Evolutionary conservation across 53 echinoderm and acorn worm genomes (phyloP).

Genomic region (Echinometra lucunter): DNA sequence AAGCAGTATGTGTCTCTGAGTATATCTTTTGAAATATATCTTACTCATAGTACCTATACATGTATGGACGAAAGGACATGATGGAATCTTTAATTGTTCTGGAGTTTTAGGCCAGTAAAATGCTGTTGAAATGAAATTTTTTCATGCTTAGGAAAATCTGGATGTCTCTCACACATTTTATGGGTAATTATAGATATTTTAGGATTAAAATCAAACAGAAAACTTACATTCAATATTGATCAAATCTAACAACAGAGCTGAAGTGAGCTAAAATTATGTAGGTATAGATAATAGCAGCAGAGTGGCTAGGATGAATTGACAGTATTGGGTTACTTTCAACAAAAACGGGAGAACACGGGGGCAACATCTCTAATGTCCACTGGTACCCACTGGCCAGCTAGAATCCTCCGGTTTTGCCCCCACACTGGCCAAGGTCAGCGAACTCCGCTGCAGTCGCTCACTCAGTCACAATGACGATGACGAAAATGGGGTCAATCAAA

Average conservation of each 20-base stretch:
- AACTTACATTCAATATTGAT: neutral
- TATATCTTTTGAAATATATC: no score
- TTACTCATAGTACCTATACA: no score
- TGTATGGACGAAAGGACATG: no score
- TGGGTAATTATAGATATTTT: no score
- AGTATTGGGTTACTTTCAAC: conserved; percentile 22
- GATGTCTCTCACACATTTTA: no score
- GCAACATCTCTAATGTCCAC: conserved; percentile 1
- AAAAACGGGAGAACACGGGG: neutral
- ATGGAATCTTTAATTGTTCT: neutral
- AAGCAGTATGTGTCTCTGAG: no score
- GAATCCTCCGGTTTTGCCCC: neutral
- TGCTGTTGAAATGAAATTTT: no score
- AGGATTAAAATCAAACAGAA: no score
- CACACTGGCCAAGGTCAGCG: conserved; percentile 39
- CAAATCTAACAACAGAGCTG: neutral
- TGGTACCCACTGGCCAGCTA: conserved; percentile 13
- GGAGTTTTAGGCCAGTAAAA: no score
- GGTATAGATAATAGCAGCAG: neutral
- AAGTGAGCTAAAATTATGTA: neutral
- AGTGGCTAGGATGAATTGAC: neutral
- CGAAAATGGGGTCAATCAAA: conserved; percentile 47
- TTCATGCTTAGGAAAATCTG: no score
- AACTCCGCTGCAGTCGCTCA: neutral
- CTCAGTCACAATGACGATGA: conserved; percentile 35